Base-by-base conservation (phyloP, 92 coral and sea anemone genomes). In the Zoanthus sansibaricus region DNA sequence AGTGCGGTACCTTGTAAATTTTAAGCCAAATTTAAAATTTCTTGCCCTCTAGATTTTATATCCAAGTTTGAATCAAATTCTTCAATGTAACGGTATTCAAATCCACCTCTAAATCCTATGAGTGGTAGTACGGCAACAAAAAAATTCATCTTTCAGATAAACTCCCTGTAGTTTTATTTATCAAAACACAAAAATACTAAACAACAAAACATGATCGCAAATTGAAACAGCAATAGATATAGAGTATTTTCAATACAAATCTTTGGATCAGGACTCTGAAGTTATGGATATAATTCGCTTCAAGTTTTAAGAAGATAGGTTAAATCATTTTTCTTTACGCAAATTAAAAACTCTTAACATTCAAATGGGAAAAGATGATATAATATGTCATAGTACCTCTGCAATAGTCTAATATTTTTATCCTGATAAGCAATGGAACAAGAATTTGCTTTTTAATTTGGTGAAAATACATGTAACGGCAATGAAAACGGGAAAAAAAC, bases 51-150 rank as follows among this genome's bases (percentile, higher is more conserved):
- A 4, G 78, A 42, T 42, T 15, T 42, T 46, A 15, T 15, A 46
- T 74, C 61, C 33, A 46, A 74, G 18, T 74, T 74, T 74, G 4
- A 74, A 17, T 74, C 78, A 74, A 74, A 46, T 42, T 42, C 56
- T 46, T 74, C 31, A 46, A 74, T 74, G 78, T 74, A 74, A 74
- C 78, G 78, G 78, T 74, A 11, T 74, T 74, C 31, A 74, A 75
- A 75, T 46, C 2, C 0, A 9, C 61, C 30, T 75, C 61, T 75
- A 7, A 14, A 44, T n/a, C 11, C 30, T 47, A 75, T 46, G 61
- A 75, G 78, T 73, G 77, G 77, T 14, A 3, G 25, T 61, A 6
- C 25, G 68, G 68, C 8, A 61, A 3, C 30, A 17, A 61, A 4
- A 20, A 61, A 15, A 17, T 61, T 61, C 68, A 16, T 3, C 68